phyloP scores from a whole-genome alignment of 2,797 vertebrate species.

The Fratercula arctica region DNA sequence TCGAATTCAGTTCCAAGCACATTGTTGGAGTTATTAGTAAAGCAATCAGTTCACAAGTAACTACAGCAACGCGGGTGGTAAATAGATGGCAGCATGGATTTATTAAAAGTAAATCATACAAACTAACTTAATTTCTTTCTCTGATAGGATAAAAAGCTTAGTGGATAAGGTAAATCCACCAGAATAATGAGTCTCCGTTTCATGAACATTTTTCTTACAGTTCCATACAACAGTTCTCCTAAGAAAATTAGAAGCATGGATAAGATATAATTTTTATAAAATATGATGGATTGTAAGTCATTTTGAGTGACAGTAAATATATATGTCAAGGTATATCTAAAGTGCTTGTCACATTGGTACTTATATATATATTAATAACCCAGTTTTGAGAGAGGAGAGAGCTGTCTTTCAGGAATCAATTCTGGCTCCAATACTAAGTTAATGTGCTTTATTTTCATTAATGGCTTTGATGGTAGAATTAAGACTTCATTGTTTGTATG shows the following conservation, averaged over 20 bases:
- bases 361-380: not conserved
- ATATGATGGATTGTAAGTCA: not conserved
- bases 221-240: not conserved
- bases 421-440: not conserved
- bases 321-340: not conserved
- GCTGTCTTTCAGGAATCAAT: conserved; percentile 10
- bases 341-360: not conserved
- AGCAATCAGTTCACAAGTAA: not conserved
- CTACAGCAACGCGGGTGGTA: not conserved
- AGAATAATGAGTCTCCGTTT: not conserved
- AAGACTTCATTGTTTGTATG: conserved; percentile 33
- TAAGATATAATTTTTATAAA: conserved; percentile 15
- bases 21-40: not conserved
- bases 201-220: not conserved
- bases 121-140: conserved; percentile 54
- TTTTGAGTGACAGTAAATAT: conserved; percentile 35
- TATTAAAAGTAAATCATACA: conserved; percentile 43
- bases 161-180: conserved; percentile 38
- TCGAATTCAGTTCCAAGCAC: not conserved
- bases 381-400: conserved; percentile 5
- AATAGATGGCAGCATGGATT: conserved; percentile 54
- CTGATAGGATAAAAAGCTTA: conserved; percentile 52
- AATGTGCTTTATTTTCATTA: conserved; percentile 44
- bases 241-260: conserved; percentile 18
- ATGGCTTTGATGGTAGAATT: conserved; percentile 33